A percentile compares a stretch with the other conserved stretches of the same genome.
These are phyloP conservation scores for Silurus asotus DNA, from an alignment of 2,113 vertebrate genomes.

Conservation along the genomic window DNA sequence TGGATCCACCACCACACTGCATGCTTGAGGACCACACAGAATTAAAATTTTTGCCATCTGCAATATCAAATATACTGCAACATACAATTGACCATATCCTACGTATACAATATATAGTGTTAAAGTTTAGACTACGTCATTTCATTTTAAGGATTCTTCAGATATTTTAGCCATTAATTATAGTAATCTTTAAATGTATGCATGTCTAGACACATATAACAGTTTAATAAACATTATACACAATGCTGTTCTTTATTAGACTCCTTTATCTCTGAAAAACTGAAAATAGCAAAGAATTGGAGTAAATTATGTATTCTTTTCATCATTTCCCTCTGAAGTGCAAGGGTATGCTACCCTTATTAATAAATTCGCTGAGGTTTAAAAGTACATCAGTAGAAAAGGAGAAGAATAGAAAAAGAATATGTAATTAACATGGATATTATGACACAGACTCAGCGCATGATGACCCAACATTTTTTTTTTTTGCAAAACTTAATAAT, in stretches of 20 bases:
- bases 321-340: background rate
- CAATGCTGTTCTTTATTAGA: background rate
- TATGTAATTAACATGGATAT: background rate
- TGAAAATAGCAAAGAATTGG: background rate
- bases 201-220: background rate
- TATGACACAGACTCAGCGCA: background rate
- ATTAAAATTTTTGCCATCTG: background rate
- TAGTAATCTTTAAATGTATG: background rate
- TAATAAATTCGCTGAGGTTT: background rate
- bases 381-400: background rate
- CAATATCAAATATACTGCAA: background rate
- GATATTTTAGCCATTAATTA: background rate
- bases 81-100: too few relatives aligned
- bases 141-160: background rate
- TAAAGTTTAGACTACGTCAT: background rate
- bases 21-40: background rate
- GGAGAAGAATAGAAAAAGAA: background rate
- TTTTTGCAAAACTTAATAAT: slow-evolving; percentile 23
- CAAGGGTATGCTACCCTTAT: background rate
- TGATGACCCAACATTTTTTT: slow-evolving; percentile 11
- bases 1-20: background rate
- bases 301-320: background rate
- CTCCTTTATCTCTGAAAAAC: background rate
- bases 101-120: background rate
- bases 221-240: background rate